Conservation (phyloP, 1,140 invertebrate species). For the Diorhabda elongata region DNA sequence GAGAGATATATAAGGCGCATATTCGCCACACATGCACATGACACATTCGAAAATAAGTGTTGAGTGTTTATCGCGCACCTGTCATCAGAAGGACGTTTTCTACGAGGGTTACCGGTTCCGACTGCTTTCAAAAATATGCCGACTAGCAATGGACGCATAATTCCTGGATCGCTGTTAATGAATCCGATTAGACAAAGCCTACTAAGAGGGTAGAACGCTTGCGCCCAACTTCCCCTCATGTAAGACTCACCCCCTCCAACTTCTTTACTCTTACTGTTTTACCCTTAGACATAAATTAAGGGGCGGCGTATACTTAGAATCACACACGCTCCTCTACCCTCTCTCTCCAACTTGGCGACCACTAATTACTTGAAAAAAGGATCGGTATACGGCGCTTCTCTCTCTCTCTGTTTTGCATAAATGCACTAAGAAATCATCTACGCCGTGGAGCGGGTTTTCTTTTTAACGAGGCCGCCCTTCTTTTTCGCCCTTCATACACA, state of each 20-base stretch:
- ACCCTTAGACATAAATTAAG: constrained; percentile 49
- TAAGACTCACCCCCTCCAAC: constrained; percentile 38
- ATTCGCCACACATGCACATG: constrained; percentile 34
- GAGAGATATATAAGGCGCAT: constrained; percentile 28
- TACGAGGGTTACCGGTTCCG: constrained; percentile 39
- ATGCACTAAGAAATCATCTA: constrained; percentile 46
- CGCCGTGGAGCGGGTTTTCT: constrained; percentile 27
- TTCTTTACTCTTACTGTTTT: constrained; percentile 48
- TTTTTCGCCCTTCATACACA: constrained; percentile 36
- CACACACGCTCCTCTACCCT: constrained; percentile 42
- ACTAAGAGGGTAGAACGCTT: constrained; percentile 47
- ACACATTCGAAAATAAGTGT: constrained; percentile 25
- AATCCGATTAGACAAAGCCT: constrained; percentile 55
- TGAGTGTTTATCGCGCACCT: constrained; percentile 34
- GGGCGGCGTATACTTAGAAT: constrained; percentile 47
- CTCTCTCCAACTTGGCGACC: constrained; percentile 40
- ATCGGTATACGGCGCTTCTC: constrained; percentile 26
- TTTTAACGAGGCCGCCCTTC: constrained; percentile 32
- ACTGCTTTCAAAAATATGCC: constrained; percentile 49
- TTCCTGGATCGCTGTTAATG: constrained; percentile 54
- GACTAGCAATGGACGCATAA: constrained; percentile 53
- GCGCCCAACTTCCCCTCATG: constrained; percentile 44
- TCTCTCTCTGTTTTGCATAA: constrained; percentile 45
- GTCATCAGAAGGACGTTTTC: constrained; percentile 38
- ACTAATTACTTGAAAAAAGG: constrained; percentile 45